Evolutionary conservation across 2,888 invertebrate genomes (phyloP), one percentile per base, ranked within the genome.

Genomic region (Dusona sp.): DNA sequence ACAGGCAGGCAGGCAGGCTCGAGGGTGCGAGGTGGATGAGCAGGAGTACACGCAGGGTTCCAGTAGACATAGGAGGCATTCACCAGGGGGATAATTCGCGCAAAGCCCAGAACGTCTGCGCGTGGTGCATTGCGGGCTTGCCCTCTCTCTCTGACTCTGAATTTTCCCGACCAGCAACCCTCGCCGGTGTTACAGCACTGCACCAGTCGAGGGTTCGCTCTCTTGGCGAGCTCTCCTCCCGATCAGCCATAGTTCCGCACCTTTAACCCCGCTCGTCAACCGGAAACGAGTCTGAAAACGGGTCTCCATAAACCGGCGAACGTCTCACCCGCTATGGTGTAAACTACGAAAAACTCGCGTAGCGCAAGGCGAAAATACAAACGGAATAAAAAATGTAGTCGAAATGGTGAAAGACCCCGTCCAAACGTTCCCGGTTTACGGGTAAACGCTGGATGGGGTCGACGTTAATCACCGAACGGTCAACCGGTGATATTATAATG

Each of bases 81-180:
- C 61, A 79, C 87, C 89, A 88, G 88, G 89, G 87, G 89, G 83
- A 90, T 89, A 88, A 91, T 90, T 89, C 89, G 89, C 89, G 87
- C 88, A 89, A 88, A 87, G 88, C 89, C 84, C 87, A 92, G 91
- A 88, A 92, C 92, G 91, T 91, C 92, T 92, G 92, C 92, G 92
- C 92, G 92, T 91, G 90, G 89, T 92, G 92, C 92, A 92, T 91
- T 92, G 92, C 92, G 91, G 91, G 92, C 89, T 90, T 88, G 90
- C 85, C 90, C 87, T 87, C 89, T 89, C 88, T 86, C 88, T 85
- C 79, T 68, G 80, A 79, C 77, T 83, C 85, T 65, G 22, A 48
- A 79, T 45, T 45, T 36, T 38, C 68, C 73, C 42, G 51, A 81
- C 51, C 16, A 79, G 64, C 84, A 48, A 82, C 79, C 87, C 82